Percentiles rank a stretch among this genome's conserved stretches.
Conservation (phyloP, 2,888 invertebrate genomes). For the Ophonus ardosiacus region DNA sequence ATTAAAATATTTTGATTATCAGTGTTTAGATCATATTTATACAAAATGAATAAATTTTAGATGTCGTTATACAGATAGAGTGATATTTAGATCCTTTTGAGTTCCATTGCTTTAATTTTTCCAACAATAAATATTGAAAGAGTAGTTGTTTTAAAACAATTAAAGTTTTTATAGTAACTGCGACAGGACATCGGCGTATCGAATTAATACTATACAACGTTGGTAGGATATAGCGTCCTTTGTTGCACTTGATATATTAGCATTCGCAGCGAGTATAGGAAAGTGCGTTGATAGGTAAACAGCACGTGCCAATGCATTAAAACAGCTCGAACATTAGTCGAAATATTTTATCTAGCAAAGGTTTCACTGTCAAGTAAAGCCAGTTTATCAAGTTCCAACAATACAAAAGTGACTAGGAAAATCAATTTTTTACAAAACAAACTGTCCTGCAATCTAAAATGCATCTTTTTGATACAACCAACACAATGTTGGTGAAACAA, state of each 20-base stretch:
- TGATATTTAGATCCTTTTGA: no score
- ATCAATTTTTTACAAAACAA: slow-evolving; percentile 47
- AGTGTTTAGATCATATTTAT: no score
- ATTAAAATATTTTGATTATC: no score
- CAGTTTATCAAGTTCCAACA: slow-evolving; percentile 45
- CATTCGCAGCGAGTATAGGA: neutral
- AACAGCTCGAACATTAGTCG: neutral
- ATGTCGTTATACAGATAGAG: no score
- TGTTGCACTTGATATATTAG: neutral
- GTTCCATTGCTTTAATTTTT: no score
- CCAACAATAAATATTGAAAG: no score
- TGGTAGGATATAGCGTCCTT: neutral
- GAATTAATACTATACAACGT: neutral
- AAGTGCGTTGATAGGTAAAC: neutral
- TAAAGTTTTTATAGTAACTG: neutral
- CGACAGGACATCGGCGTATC: neutral
- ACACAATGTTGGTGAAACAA: slow-evolving; percentile 45
- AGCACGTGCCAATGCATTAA: neutral
- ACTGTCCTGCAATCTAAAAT: slow-evolving; percentile 48
- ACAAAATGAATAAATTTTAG: no score
- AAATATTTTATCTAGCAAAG: slow-evolving; percentile 14
- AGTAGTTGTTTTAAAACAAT: neutral
- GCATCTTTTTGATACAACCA: slow-evolving; percentile 50
- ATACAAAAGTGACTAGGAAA: slow-evolving; percentile 47
- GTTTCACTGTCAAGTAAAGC: slow-evolving; percentile 26